phyloP scores from a whole-genome alignment of 2,888 invertebrate species.

The Craniophora ligustri region DNA sequence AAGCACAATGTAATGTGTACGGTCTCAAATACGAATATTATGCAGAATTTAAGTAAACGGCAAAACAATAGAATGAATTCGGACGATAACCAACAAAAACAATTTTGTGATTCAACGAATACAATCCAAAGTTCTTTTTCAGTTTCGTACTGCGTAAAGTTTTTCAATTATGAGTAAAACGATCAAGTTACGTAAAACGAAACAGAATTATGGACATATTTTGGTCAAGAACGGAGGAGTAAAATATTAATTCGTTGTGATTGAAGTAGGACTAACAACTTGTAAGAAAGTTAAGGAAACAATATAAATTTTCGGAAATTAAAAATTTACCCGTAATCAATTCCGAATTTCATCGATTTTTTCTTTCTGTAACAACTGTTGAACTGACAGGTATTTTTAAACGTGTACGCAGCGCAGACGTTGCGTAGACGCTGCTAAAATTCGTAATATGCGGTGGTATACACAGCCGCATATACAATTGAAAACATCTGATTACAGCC shows the following conservation, averaged over 20 bases:
- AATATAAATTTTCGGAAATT: no score
- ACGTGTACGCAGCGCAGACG: no score
- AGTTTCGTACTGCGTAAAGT: slow-evolving; percentile 66
- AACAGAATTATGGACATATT: slow-evolving; percentile 9
- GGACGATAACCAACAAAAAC: slow-evolving; percentile 71
- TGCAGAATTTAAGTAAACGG: slow-evolving; percentile 41
- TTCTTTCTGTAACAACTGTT: no score
- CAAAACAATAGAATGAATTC: slow-evolving; percentile 59
- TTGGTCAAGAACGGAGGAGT: not conserved
- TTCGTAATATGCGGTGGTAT: no score
- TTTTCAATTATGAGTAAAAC: slow-evolving; percentile 76
- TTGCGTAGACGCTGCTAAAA: no score
- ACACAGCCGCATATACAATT: no score
- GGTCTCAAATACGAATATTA: slow-evolving; percentile 53
- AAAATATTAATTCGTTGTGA: not conserved
- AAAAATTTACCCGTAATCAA: no score
- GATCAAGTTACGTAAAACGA: slow-evolving; percentile 53
- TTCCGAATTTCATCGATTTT: no score
- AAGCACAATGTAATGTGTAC: slow-evolving; percentile 35
- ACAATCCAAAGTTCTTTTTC: slow-evolving; percentile 65
- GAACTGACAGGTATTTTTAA: no score
- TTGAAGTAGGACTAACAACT: no score
- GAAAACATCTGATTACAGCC: no score
- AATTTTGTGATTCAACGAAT: slow-evolving; percentile 71
- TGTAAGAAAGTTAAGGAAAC: no score